Evolutionary conservation across 2,888 invertebrate genomes (phyloP), one percentile per base, ranked within the genome.

Genomic region (Hydrotaea diabolus): DNA sequence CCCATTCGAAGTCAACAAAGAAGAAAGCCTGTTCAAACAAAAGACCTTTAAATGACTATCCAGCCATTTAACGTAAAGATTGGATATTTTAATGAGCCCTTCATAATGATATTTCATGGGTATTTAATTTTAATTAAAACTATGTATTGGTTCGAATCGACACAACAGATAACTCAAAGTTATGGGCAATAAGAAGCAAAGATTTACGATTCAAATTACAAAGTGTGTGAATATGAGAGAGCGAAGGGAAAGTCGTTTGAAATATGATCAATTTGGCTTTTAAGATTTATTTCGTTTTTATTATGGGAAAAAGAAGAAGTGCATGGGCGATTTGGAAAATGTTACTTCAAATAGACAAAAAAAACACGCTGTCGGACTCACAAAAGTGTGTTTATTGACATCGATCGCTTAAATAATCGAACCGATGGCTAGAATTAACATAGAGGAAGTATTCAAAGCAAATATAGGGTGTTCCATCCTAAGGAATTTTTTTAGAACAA

Each of bases 61-160:
- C 43, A 19, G 43, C 4, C 17, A 69, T 69, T 59, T n/a, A 49
- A 26, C n/a, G 46, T 69, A 23, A 49, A 26, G 26, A 46, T 49
- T 46, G 21, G 23, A 66, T 77, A 57, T 57, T 66, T 57, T 59
- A 78, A 77, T 74, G 59, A 26, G 53, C 43, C 39, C 39, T 77
- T 57, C 39, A 46, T 69, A 77, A 46, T 69, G 21, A 21, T 31
- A 31, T 78, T 82, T 69, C 74, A 78, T 82, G 69, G 69, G 36
- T 53, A 74, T 82, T 59, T 82, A n/a, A 59, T 46, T 82, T 73
- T 59, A 82, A 74, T 77, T 82, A 64, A 80, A 76, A 62, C 62
- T 76, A 59, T 26, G 15, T 15, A 75, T 80, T 46, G 39, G 3
- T 80, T 71, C 59, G 59, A 3, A 31, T 8, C 39, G 9, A 39